Evolutionary conservation across 2,888 invertebrate species (phyloP).

Genomic region (Drosophila tanythrix): DNA sequence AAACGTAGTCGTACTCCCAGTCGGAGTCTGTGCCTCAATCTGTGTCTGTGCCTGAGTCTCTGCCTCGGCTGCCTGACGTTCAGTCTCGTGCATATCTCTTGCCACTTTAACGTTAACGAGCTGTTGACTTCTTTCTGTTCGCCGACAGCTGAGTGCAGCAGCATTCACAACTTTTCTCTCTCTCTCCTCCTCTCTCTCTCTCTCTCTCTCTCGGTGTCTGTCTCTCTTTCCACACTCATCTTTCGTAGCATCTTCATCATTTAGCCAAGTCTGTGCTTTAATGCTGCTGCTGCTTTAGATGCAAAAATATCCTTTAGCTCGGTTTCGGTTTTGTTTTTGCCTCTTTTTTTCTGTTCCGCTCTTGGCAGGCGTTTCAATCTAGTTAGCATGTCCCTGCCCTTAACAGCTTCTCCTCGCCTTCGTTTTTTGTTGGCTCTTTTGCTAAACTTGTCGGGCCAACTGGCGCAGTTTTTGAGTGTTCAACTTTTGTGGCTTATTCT

Average conservation of each 20-base stretch:
- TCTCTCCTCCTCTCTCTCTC: background rate
- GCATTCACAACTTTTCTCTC: slow-evolving; percentile 25
- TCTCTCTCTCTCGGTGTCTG: background rate
- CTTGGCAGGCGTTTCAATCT: slow-evolving; percentile 59
- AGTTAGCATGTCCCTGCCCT: slow-evolving; percentile 48
- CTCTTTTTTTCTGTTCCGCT: background rate
- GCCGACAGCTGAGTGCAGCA: slow-evolving; percentile 70
- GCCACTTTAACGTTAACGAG: slow-evolving; percentile 81
- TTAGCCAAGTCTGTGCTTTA: slow-evolving; percentile 39
- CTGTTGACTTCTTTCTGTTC: slow-evolving; percentile 79
- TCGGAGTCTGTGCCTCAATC: background rate
- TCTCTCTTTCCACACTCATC: slow-evolving; percentile 19
- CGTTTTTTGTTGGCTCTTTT: slow-evolving; percentile 10
- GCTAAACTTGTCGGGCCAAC: slow-evolving; percentile 38
- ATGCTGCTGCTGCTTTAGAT: slow-evolving; percentile 29
- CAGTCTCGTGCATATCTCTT: slow-evolving; percentile 74
- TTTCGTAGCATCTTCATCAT: slow-evolving; percentile 55
- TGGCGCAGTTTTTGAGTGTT: slow-evolving; percentile 22
- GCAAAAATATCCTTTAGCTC: slow-evolving; percentile 44
- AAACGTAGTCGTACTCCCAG: slow-evolving; percentile 3
- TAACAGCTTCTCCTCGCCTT: background rate
- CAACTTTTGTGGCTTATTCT: slow-evolving; percentile 53
- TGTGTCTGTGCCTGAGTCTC: slow-evolving; percentile 6
- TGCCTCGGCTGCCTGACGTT: slow-evolving; percentile 21
- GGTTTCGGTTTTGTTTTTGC: slow-evolving; percentile 11